Evolutionary conservation across 2,797 vertebrate species (phyloP).

Genomic region (Tolypeutes matacus): DNA sequence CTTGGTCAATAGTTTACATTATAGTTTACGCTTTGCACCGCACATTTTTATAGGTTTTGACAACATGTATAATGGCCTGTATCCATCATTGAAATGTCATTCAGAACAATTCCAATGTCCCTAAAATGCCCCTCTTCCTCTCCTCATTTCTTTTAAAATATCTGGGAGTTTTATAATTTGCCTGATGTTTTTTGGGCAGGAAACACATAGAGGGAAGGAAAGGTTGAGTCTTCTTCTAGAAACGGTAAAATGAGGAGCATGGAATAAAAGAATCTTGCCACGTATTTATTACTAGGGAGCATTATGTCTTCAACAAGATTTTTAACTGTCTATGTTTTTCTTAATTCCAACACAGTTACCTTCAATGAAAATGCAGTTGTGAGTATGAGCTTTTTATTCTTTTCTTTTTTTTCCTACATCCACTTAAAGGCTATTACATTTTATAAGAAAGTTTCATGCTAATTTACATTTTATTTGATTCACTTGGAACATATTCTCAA

Average conservation of each 20-base stretch:
- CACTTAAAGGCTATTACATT: neutral
- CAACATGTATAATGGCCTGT: no score
- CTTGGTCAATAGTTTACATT: no score
- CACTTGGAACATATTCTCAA: neutral
- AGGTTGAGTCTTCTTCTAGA: neutral
- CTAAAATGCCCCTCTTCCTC: no score
- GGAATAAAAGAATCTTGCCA: neutral
- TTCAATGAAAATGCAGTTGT: neutral
- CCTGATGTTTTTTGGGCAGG: neutral
- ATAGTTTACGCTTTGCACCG: no score
- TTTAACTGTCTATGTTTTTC: neutral
- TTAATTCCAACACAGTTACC: neutral
- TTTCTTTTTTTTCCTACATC: neutral
- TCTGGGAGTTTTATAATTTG: neutral
- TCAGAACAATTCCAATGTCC: no score
- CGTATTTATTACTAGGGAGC: neutral
- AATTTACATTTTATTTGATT: neutral
- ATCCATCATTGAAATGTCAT: no score
- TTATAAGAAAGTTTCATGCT: neutral
- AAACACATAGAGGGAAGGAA: neutral
- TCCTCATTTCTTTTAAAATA: neutral
- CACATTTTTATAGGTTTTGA: no score
- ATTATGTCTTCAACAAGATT: neutral
- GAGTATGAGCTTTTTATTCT: neutral
- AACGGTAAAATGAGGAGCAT: neutral